Evolutionary conservation across 1,140 invertebrate species (phyloP).

Genomic region (Cylas formicarius): DNA sequence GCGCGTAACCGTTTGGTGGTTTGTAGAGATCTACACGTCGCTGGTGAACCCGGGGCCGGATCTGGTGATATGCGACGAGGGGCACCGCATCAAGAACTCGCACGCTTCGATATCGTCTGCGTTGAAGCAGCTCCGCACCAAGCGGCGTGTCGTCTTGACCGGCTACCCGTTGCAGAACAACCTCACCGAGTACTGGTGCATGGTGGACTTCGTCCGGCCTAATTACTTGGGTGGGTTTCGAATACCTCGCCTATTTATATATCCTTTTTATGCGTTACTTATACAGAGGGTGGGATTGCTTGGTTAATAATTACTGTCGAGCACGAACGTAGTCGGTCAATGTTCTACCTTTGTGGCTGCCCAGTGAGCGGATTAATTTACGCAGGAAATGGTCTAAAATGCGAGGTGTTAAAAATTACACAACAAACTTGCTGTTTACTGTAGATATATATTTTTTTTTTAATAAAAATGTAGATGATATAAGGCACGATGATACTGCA

Average conservation of each 20-base stretch:
- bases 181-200: constrained; percentile 92
- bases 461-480: too few species aligned
- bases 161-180: constrained; percentile 97
- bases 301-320: too few species aligned
- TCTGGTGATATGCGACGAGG: constrained; percentile 91
- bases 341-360: too few species aligned
- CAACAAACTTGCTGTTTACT: too few species aligned
- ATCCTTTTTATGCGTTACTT: constrained; percentile 35
- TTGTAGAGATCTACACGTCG: constrained; percentile 73
- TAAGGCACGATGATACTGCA: too few species aligned
- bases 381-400: too few species aligned
- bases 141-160: constrained; percentile 82
- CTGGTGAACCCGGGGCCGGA: constrained; percentile 90
- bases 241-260: too few species aligned
- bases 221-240: constrained; percentile 67
- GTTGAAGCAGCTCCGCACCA: constrained; percentile 85
- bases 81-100: constrained; percentile 93
- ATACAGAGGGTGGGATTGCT: not conserved
- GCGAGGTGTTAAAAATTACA: too few species aligned
- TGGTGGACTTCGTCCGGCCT: constrained; percentile 93
- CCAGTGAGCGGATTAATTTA: too few species aligned
- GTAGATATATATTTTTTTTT: too few species aligned
- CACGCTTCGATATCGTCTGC: constrained; percentile 89
- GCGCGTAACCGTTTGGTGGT: constrained; percentile 10
- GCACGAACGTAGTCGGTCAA: too few species aligned